Evolutionary conservation across 2,797 vertebrate species (phyloP).

Genomic region (Pangasius krempfi): DNA sequence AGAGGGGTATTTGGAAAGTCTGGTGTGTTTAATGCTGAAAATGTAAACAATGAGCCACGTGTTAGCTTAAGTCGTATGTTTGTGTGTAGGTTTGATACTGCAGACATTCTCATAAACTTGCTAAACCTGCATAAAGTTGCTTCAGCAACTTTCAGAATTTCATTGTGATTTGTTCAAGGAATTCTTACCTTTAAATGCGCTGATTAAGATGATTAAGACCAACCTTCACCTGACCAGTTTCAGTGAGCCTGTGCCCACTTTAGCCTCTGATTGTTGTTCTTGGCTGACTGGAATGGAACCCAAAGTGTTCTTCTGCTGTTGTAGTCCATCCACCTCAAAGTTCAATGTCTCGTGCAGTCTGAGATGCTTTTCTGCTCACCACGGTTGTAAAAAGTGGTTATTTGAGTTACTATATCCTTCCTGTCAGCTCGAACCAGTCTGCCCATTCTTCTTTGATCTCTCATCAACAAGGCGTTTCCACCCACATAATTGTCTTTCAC

Average conservation of each 20-base stretch:
- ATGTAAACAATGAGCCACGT: conserved; percentile 8
- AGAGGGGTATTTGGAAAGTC: neutral
- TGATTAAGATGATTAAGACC: neutral
- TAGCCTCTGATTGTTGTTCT: neutral
- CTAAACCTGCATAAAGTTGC: conserved; percentile 1
- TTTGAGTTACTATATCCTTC: neutral
- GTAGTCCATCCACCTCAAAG: neutral
- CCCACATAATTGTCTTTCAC: neutral
- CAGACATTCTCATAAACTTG: conserved; percentile 20
- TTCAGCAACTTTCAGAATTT: conserved; percentile 29
- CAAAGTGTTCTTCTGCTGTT: neutral
- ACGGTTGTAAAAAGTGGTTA: neutral
- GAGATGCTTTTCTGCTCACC: neutral
- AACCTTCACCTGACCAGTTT: neutral
- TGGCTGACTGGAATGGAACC: neutral
- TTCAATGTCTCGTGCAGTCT: neutral
- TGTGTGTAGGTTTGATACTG: conserved; percentile 24
- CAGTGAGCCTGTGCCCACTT: neutral
- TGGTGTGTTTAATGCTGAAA: neutral
- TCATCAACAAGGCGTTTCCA: neutral
- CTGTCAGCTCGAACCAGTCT: neutral
- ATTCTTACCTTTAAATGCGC: neutral
- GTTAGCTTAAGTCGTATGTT: conserved; percentile 8
- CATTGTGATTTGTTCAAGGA: conserved; percentile 10
- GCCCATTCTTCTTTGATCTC: conserved; percentile 34